phyloP scores from a whole-genome alignment of 2,797 vertebrate species.

The Gobionotothen gibberifrons region DNA sequence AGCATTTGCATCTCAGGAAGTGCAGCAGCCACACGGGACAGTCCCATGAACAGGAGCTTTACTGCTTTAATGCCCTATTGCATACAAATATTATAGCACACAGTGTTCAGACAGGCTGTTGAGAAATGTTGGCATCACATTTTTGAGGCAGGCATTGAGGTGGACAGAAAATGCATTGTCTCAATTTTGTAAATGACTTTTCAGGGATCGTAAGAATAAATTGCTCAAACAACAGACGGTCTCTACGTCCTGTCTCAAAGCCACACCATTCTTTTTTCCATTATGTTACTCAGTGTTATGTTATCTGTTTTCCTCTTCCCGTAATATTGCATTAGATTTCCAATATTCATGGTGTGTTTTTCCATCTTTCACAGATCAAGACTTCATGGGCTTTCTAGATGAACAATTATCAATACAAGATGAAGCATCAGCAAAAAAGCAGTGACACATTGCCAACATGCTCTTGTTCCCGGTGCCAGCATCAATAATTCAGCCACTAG shows the following conservation, averaged over 20 bases:
- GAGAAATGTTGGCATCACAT: not conserved
- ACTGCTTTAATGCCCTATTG: constrained; percentile 43
- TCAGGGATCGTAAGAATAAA: not conserved
- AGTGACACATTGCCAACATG: constrained; percentile 77
- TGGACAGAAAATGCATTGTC: constrained; percentile 2
- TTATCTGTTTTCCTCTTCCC: constrained; percentile 74
- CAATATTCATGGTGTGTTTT: constrained; percentile 76
- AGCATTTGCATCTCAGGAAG: constrained; percentile 89
- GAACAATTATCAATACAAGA: constrained; percentile 81
- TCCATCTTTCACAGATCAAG: constrained; percentile 82
- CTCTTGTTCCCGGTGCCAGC: constrained; percentile 75
- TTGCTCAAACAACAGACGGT: constrained; percentile 6
- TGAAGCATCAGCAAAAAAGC: constrained; percentile 80
- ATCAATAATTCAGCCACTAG: constrained; percentile 82
- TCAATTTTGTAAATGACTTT: constrained; percentile 14
- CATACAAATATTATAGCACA: not conserved
- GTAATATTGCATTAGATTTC: constrained; percentile 78
- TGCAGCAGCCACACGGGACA: constrained; percentile 77
- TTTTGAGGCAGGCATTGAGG: not conserved
- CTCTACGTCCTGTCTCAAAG: constrained; percentile 16
- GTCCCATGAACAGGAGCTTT: constrained; percentile 57
- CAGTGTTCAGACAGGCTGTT: not conserved
- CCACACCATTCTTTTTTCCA: constrained; percentile 42
- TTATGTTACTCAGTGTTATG: constrained; percentile 53
- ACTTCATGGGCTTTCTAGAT: constrained; percentile 78